Evolutionary conservation across 2,797 vertebrate genomes (phyloP).

Genomic region (Furcifer pardalis): DNA sequence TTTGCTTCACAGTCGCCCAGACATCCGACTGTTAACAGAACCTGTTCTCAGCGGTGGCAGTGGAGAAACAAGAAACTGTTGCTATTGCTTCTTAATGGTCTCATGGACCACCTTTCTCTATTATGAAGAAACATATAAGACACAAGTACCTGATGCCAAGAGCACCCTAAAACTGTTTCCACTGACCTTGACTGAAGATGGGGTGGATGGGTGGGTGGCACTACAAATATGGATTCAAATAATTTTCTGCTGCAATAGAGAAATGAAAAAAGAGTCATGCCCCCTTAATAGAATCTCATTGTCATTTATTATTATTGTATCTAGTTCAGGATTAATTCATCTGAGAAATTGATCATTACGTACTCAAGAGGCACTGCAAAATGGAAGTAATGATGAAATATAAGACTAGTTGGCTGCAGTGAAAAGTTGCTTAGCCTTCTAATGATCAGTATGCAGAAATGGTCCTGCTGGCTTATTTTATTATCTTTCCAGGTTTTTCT

Average conservation of each 20-base stretch:
- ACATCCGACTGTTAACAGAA: conserved; percentile 35
- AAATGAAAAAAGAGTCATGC: not conserved
- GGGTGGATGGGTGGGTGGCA: not conserved
- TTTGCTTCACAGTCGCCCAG: conserved; percentile 24
- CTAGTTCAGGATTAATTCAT: conserved; percentile 25
- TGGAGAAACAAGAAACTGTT: conserved; percentile 9
- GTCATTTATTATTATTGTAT: not conserved
- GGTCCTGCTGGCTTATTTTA: not conserved
- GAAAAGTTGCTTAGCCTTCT: not conserved
- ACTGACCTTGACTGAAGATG: not conserved
- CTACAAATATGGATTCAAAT: conserved; percentile 25
- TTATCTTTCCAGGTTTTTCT: not conserved
- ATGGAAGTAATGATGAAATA: not conserved
- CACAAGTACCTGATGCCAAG: not conserved
- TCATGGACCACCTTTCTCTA: not conserved
- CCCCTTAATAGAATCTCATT: conserved; percentile 21
- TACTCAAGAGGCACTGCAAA: conserved; percentile 15
- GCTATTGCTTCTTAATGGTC: conserved; percentile 31
- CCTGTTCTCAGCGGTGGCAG: not conserved
- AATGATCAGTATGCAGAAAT: not conserved
- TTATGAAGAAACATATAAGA: conserved; percentile 28
- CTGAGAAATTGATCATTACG: conserved; percentile 7
- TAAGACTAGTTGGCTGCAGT: not conserved
- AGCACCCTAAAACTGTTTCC: conserved; percentile 14
- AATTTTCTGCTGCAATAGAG: conserved; percentile 8